Evolutionary conservation across 2,113 vertebrate genomes (phyloP).

Genomic region (Pimephales promelas): DNA sequence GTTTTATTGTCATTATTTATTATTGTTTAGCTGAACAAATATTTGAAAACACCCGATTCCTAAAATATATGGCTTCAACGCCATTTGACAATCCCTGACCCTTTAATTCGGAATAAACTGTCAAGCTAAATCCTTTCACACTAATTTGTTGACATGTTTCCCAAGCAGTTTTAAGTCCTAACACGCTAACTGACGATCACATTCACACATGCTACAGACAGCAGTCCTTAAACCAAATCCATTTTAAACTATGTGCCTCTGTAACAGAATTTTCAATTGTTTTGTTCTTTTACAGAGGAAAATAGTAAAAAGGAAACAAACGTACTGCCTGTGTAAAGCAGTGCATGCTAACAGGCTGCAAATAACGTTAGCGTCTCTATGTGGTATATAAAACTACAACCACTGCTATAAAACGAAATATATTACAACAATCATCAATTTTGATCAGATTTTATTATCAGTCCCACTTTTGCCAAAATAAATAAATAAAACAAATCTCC

Average conservation of each 20-base stretch:
- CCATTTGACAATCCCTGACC: background rate
- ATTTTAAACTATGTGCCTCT: background rate
- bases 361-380: background rate
- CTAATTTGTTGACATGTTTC: constrained; percentile 40
- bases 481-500: background rate
- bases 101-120: constrained; percentile 28
- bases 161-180: constrained; percentile 31
- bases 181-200: constrained; percentile 1
- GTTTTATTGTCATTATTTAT: no score
- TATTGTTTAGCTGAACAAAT: background rate
- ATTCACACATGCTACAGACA: background rate
- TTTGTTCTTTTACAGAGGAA: background rate
- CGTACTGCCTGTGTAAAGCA: background rate
- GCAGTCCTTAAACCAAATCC: background rate
- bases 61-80: background rate
- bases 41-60: background rate
- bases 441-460: background rate
- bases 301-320: background rate
- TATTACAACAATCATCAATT: background rate
- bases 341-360: constrained; percentile 10
- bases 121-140: constrained; percentile 36
- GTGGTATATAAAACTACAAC: background rate
- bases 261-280: background rate
- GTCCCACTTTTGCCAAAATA: background rate
- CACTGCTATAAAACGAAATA: background rate